Conservation (phyloP, 1,140 invertebrate species). For the Lordiphosa mommai region DNA sequence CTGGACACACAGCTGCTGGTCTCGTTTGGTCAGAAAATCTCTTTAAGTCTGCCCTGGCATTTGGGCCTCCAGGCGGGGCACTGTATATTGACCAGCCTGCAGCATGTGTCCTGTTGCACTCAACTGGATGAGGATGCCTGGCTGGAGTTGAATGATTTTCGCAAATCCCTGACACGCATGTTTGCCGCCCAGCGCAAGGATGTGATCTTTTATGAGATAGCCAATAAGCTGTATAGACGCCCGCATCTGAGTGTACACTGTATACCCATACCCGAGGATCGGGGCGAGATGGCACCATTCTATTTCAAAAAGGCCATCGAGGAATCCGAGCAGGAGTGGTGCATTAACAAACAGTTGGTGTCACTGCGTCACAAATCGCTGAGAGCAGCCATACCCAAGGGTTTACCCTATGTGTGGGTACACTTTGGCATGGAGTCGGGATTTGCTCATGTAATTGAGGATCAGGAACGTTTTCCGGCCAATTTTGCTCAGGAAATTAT, state of each 20-base stretch:
- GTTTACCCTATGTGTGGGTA: constrained; percentile 95
- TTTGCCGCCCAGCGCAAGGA: constrained; percentile 87
- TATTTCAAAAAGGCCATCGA: constrained; percentile 99
- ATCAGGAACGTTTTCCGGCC: constrained; percentile 91
- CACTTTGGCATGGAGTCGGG: constrained; percentile 94
- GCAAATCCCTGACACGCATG: constrained; percentile 88
- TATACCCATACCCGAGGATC: constrained; percentile 88
- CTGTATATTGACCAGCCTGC: constrained; percentile 92
- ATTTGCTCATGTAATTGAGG: constrained; percentile 98
- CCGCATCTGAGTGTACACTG: constrained; percentile 95
- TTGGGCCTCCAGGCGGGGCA: constrained; percentile 92
- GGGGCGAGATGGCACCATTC: constrained; percentile 88
- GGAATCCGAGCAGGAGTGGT: constrained; percentile 97
- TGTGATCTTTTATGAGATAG: constrained; percentile 95
- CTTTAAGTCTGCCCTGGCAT: constrained; percentile 88
- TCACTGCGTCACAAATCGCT: constrained; percentile 89
- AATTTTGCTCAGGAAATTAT: constrained; percentile 98
- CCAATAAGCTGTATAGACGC: constrained; percentile 85
- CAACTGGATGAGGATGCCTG: constrained; percentile 96
- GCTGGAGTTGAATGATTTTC: constrained; percentile 90
- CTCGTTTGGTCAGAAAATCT: constrained; percentile 89
- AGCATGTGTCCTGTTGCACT: constrained; percentile 89
- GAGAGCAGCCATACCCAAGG: constrained; percentile 92
- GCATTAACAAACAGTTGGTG: constrained; percentile 96
- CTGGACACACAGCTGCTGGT: constrained; percentile 94